Percentiles rank a stretch among this genome's conserved stretches.
phyloP scores from a whole-genome alignment of 2,113 vertebrate genomes.

The Oreocharis arfaki region DNA sequence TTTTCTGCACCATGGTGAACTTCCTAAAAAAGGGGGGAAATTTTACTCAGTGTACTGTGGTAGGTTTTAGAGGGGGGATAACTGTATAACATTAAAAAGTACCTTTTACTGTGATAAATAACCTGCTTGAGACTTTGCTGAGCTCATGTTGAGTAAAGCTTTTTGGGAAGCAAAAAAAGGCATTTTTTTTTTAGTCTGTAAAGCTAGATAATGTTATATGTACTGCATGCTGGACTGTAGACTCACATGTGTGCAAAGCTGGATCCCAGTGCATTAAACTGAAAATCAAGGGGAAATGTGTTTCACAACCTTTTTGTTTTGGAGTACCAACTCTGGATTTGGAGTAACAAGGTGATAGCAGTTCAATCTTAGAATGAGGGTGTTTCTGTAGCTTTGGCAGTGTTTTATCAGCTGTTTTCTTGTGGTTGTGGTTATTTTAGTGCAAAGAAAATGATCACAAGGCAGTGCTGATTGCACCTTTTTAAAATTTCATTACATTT shows the following conservation, averaged over 20 bases:
- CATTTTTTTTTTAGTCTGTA: too few species aligned
- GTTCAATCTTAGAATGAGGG: background rate
- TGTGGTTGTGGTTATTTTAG: background rate
- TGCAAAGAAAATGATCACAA: background rate
- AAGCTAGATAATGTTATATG: background rate
- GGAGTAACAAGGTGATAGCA: background rate
- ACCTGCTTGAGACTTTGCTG: background rate
- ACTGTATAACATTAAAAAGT: background rate
- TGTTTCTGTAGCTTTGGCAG: background rate
- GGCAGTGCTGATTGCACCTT: background rate
- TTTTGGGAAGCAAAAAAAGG: background rate
- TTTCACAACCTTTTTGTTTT: background rate
- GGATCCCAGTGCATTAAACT: background rate
- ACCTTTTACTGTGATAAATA: accelerated
- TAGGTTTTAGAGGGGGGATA: background rate
- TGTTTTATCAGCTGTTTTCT: background rate
- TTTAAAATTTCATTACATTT: background rate
- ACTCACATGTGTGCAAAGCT: accelerated
- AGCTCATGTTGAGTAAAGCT: background rate
- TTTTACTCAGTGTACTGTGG: background rate
- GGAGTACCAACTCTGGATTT: background rate
- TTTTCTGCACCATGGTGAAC: background rate
- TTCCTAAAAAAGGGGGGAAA: background rate
- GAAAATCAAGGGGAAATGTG: background rate
- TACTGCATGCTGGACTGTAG: background rate